Evolutionary conservation across 2,888 invertebrate species (phyloP), one percentile per base, ranked within the genome.

Genomic region (Hypena proboscidalis): DNA sequence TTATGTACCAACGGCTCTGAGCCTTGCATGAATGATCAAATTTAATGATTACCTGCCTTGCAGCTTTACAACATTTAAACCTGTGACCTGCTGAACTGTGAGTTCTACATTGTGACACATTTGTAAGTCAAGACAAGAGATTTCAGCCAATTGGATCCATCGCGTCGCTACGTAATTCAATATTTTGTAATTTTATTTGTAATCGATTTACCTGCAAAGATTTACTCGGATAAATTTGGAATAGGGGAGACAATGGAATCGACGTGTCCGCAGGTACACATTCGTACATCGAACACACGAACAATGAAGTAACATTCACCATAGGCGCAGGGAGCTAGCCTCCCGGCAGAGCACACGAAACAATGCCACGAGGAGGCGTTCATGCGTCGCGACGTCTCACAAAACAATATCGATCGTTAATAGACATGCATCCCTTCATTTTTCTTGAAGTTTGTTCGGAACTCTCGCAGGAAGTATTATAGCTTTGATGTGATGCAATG

Each of bases 371-470:
- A 49, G 57, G 58, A 75, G 73, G 75, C 67, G 63, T 59, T 62
- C 85, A 85, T 86, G 86, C 85, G 77, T 74, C 72, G 64, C 66
- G 53, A 61, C 53, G 55, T 62, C 33, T 67, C 55, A 77, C 70
- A 72, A 67, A 60, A 72, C 69, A 73, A 50, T 58, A 65, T 56
- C 59, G 47, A 65, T 56, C 59, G 47, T 57, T 60, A 69, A 72
- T 70, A 70, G 73, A 62, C 86, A 86, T 85, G 85, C 86, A 83
- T 61, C 72, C 75, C 73, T 74, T 77, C 70, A 70, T 69, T 72
- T 61, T 60, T 64, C 66, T 74, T 71, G 76, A 79, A 76, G 74
- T 62, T 65, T 72, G 39, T 63, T 62, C 60, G 52, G 52, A 72
- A 59, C 54, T 63, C 65, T 69, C 71, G 68, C 65, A 72, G 72